Evolutionary conservation across 1,140 invertebrate species (phyloP).

Genomic region (Eumeta japonica): DNA sequence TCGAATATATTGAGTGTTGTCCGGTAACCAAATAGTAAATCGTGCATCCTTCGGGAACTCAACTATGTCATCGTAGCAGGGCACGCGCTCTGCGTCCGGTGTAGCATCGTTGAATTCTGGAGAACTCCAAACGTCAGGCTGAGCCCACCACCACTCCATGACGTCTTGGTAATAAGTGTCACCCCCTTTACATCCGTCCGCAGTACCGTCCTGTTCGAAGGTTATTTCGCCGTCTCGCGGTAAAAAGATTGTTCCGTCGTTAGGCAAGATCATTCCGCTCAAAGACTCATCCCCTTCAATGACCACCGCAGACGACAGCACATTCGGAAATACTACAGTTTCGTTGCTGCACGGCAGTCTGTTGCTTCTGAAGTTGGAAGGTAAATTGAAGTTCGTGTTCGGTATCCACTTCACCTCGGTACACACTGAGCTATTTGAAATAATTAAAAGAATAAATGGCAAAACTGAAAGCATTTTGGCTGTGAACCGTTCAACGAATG

Average conservation of each 20-base stretch:
- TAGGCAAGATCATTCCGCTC: conserved; percentile 27
- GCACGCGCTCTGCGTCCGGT: conserved; percentile 38
- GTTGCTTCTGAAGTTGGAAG: conserved; percentile 30
- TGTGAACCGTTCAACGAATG: too few relatives aligned
- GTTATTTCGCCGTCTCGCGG: conserved; percentile 21
- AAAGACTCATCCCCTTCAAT: conserved; percentile 23
- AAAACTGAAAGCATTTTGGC: too few relatives aligned
- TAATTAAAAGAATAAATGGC: too few relatives aligned
- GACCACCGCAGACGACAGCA: conserved; percentile 18
- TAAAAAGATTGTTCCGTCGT: conserved; percentile 31
- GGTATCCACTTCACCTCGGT: conserved; percentile 42
- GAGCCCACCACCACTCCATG: conserved; percentile 21
- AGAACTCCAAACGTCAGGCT: conserved; percentile 39
- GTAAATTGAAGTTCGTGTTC: conserved; percentile 33
- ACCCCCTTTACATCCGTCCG: conserved; percentile 24
- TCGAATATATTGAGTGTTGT: conserved; percentile 17
- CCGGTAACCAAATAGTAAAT: conserved; percentile 19
- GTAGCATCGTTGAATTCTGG: conserved; percentile 39
- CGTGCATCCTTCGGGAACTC: conserved; percentile 3
- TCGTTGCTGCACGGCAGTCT: conserved; percentile 39
- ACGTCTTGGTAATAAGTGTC: conserved; percentile 30
- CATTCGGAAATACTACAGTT: conserved; percentile 35
- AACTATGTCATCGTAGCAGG: conserved; percentile 36
- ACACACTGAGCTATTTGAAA: too few relatives aligned
- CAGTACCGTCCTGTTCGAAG: conserved; percentile 20